Evolutionary conservation across 2,113 vertebrate species (phyloP).

Genomic region (Gambusia affinis): DNA sequence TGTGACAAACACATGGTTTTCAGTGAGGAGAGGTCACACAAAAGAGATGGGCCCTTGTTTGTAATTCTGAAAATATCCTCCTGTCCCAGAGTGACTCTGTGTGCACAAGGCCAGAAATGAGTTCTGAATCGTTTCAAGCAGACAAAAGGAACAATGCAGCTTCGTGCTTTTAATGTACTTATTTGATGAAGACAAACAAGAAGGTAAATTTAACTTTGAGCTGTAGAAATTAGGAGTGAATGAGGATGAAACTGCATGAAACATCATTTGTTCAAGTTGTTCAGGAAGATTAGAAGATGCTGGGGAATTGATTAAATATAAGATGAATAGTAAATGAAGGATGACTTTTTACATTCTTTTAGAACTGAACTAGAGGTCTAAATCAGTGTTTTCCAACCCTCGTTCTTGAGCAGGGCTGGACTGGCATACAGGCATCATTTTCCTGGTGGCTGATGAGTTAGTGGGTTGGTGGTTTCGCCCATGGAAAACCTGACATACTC

Average conservation of each 20-base stretch:
- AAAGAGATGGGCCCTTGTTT: conserved; percentile 60
- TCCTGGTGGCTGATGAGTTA: no score
- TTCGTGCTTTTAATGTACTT: background rate
- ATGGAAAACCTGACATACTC: no score
- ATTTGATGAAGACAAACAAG: background rate
- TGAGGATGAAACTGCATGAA: no score
- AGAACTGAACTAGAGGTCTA: background rate
- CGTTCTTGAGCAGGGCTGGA: no score
- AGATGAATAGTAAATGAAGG: background rate
- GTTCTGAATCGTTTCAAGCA: conserved; percentile 20
- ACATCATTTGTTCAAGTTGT: background rate
- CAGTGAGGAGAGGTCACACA: conserved; percentile 64
- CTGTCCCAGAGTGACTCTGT: conserved; percentile 37
- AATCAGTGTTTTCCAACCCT: background rate
- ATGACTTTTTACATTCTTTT: background rate
- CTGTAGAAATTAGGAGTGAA: no score
- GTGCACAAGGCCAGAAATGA: conserved; percentile 19
- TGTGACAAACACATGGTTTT: conserved; percentile 73
- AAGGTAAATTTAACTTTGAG: no score
- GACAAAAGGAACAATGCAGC: conserved; percentile 1
- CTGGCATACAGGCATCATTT: no score
- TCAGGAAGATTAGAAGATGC: background rate
- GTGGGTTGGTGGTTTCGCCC: no score
- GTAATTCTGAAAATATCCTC: conserved; percentile 47
- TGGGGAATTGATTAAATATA: background rate